Evolutionary conservation across 2,797 vertebrate genomes (phyloP), one percentile per base, ranked within the genome.

Genomic region (Yasuhikotakia modesta): DNA sequence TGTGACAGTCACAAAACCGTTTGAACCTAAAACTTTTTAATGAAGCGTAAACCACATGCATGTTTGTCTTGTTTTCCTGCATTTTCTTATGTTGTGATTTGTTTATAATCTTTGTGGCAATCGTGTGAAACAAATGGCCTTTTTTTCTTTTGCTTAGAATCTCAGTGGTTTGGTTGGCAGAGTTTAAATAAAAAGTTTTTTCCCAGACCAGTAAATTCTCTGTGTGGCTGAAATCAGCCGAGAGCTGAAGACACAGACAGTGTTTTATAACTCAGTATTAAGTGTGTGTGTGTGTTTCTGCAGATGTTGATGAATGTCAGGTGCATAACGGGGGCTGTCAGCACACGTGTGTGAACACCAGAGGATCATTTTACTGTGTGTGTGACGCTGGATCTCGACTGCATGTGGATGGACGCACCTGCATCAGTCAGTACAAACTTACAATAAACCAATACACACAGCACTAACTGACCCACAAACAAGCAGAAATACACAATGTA

Each of bases 291-390:
- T 74, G 21, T 68, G 22, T 46, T 6, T 13, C 5, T 79, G 63
- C 91, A 99, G 97, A 98, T 82, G 91, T 96, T 45, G 96, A 99
- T 0, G 97, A 99, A 88, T 99, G 97, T 89, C 95, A 91, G 80
- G 89, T 94, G 14, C 95, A 95, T 87, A 99, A 99, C 0, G 97
- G 97, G 3, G 97, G 97, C 90, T 99, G 97, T 90, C 97, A 99
- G 87, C 96, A 99, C 82, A 90, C 88, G 30, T 99, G 97, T 70
- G 87, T 99, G 85, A 98, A 99, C 91, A 98, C 94, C 21, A 90
- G 91, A 0, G 95, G 95, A 58, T 97, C 96, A 13, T 96, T 94
- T 83, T 90, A 95, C 84, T 99, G 97, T 0, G 94, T 95, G 82
- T 99, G 97, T 90, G 89, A 87, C 74, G 87, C 90, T 0, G 95